These are phyloP conservation scores for Etia nguti DNA, from an alignment of 2,113 vertebrate genomes.

Conservation along the genomic window DNA sequence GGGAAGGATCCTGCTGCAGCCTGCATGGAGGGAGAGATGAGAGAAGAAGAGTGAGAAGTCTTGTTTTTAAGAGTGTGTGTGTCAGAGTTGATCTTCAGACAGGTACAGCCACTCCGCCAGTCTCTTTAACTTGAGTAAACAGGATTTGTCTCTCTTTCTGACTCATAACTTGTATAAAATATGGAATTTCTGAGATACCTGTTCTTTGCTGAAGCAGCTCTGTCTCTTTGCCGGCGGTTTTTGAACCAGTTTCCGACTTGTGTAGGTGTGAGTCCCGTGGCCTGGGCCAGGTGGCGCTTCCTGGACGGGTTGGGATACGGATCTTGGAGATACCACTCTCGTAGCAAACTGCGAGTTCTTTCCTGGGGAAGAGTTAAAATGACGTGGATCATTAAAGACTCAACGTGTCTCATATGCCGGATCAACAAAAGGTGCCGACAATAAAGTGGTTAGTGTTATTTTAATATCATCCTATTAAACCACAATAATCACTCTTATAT, in stretches of 20 bases:
- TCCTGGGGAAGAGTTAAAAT: constrained; percentile 54
- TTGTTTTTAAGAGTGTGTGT: neutral
- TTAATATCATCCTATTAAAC: constrained; percentile 12
- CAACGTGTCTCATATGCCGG: neutral
- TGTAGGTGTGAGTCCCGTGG: constrained; percentile 77
- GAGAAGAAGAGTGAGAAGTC: neutral
- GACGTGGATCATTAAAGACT: neutral
- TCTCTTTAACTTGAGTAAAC: neutral
- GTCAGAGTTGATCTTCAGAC: neutral
- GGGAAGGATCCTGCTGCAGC: constrained; percentile 70
- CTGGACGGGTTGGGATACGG: constrained; percentile 79
- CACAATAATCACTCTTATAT: constrained; percentile 22
- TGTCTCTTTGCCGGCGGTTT: constrained; percentile 77
- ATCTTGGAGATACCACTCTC: constrained; percentile 81
- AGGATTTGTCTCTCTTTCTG: neutral
- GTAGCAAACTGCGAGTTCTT: constrained; percentile 75
- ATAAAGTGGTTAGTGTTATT: neutral
- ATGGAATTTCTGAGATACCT: constrained; percentile 40
- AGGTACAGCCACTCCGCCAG: neutral
- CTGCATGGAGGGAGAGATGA: constrained; percentile 31
- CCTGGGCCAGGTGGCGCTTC: constrained; percentile 77
- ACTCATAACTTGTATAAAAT: neutral
- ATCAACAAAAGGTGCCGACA: neutral
- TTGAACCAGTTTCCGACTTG: constrained; percentile 84
- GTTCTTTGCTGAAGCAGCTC: constrained; percentile 79